A percentile compares a stretch with the other conserved stretches of the same genome.
phyloP scores from a whole-genome alignment of 2,888 invertebrate genomes.

The Bombylius discolor region DNA sequence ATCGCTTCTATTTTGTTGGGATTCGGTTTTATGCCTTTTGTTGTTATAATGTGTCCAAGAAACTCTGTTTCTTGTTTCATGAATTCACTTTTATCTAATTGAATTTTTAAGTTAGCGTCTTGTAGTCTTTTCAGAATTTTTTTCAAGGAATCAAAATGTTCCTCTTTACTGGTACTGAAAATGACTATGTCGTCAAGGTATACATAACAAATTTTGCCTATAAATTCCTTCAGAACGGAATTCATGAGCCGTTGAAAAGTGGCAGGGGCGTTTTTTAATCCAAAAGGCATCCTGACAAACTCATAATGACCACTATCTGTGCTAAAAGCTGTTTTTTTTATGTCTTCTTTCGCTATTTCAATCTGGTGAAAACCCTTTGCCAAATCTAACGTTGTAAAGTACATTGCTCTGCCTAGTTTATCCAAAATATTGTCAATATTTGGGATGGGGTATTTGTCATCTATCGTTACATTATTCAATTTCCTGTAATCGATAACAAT shows the following conservation, averaged over 20 bases:
- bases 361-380: slow-evolving; percentile 21
- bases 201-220: slow-evolving; percentile 18
- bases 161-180: slow-evolving; percentile 17
- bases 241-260: slow-evolving; percentile 9
- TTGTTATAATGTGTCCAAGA: slow-evolving; percentile 18
- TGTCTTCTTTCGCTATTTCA: slow-evolving; percentile 7
- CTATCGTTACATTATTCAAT: slow-evolving; percentile 7
- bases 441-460: slow-evolving; percentile 16
- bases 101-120: slow-evolving; percentile 16
- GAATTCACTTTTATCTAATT: slow-evolving; percentile 16
- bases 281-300: slow-evolving; percentile 3
- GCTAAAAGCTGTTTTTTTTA: neutral
- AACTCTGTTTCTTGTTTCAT: slow-evolving; percentile 11
- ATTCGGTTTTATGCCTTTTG: slow-evolving; percentile 20
- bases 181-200: slow-evolving; percentile 23
- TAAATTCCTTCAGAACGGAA: slow-evolving; percentile 15
- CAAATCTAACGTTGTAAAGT: slow-evolving; percentile 14
- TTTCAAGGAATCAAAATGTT: slow-evolving; percentile 16
- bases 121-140: slow-evolving; percentile 16
- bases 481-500: neutral
- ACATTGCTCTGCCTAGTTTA: neutral
- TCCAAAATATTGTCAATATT: slow-evolving; percentile 10
- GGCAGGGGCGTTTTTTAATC: slow-evolving; percentile 4
- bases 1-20: neutral
- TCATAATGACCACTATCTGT: neutral